Conservation (phyloP, 2,888 invertebrate genomes). For the Teleiodes luculella region DNA sequence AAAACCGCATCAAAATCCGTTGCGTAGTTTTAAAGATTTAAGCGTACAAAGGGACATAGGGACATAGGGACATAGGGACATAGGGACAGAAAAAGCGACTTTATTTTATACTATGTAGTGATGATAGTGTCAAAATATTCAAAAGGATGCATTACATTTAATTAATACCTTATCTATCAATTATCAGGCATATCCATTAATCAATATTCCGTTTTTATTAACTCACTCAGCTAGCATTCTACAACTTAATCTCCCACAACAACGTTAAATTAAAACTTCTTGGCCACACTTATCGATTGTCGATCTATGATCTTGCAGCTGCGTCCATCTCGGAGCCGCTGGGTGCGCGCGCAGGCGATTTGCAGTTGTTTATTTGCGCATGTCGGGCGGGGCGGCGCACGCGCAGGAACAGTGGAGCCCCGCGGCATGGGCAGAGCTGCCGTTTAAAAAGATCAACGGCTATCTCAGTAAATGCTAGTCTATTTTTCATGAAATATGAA, state of each 20-base stretch:
- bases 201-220: background rate
- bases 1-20: no score
- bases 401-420: conserved; percentile 36
- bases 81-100: no score
- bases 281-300: background rate
- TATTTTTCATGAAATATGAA: background rate
- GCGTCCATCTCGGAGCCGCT: background rate
- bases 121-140: no score
- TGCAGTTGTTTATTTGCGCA: conserved; percentile 33
- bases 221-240: background rate
- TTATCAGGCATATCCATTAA: no score
- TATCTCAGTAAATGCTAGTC: background rate
- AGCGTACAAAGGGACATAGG: no score
- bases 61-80: no score
- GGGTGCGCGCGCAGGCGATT: conserved; percentile 30
- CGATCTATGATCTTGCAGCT: conserved; percentile 3
- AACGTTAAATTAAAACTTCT: conserved; percentile 1
- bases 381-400: conserved; percentile 58
- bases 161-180: no score
- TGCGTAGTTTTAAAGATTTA: no score
- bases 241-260: background rate
- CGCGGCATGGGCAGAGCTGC: conserved; percentile 42
- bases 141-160: no score
- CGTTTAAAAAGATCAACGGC: conserved; percentile 31
- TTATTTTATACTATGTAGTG: no score